Conservation (phyloP, 2,113 vertebrate genomes). For the Gnathonemus echidnorhynchus region DNA sequence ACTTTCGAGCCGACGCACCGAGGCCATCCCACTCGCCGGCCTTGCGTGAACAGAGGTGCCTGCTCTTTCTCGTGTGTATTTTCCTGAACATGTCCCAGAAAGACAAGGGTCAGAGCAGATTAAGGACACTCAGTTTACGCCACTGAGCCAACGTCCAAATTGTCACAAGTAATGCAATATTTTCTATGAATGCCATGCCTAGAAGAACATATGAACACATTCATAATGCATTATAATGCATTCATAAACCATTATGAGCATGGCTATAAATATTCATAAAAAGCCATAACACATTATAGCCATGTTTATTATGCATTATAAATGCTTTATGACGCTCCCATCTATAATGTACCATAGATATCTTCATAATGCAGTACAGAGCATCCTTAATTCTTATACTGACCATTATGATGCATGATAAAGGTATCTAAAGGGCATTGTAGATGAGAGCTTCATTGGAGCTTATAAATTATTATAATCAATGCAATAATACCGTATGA, state of each 20-base stretch:
- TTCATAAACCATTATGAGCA: background rate
- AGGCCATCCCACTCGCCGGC: background rate
- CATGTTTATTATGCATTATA: background rate
- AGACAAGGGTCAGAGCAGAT: background rate
- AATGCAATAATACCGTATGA: background rate
- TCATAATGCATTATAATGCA: background rate
- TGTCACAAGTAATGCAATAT: background rate
- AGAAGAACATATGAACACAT: background rate
- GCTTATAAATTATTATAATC: background rate
- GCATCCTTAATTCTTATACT: background rate
- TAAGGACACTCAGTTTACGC: background rate
- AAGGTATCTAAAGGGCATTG: background rate
- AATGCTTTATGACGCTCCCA: background rate
- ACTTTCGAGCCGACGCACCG: background rate
- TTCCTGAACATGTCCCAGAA: background rate
- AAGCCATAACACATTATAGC: background rate
- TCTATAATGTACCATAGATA: background rate
- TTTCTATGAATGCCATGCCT: background rate
- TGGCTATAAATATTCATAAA: background rate
- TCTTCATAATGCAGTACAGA: background rate
- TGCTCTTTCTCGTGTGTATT: background rate
- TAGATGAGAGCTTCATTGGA: background rate
- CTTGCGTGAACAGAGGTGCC: background rate
- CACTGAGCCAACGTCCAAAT: background rate
- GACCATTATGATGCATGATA: background rate